phyloP scores from a whole-genome alignment of 2,797 vertebrate species.

The Parambassis ranga region DNA sequence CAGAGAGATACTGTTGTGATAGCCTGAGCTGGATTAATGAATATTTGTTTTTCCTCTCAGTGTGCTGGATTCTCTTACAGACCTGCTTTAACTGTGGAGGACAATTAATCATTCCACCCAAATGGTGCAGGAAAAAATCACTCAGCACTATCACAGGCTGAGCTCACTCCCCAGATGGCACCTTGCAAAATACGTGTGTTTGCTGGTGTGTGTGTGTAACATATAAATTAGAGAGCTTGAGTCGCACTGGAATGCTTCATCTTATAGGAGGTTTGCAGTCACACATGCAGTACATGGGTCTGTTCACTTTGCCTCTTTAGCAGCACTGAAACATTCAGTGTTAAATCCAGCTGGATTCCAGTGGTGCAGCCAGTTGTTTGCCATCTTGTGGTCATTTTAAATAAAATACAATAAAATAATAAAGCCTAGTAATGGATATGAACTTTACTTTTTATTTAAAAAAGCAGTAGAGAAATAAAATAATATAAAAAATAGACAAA shows the following conservation, averaged over 20 bases:
- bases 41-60: slow-evolving; percentile 29
- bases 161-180: slow-evolving; percentile 38
- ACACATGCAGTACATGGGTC: neutral
- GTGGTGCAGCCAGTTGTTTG: neutral
- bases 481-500: too few species aligned
- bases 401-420: too few species aligned
- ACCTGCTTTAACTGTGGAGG: slow-evolving; percentile 12
- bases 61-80: slow-evolving; percentile 8
- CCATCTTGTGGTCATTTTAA: slow-evolving; percentile 1
- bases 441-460: too few species aligned
- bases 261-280: neutral
- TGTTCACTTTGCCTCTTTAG: too few species aligned
- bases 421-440: too few species aligned
- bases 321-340: too few species aligned
- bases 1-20: neutral
- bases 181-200: slow-evolving; percentile 1
- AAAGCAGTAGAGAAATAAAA: too few species aligned
- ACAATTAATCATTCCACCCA: slow-evolving; percentile 32
- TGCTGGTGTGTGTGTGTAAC: neutral
- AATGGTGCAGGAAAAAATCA: slow-evolving; percentile 11
- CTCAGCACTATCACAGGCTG: slow-evolving; percentile 8
- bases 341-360: too few species aligned
- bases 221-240: too few species aligned
- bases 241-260: neutral
- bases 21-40: slow-evolving; percentile 6